phyloP scores from a whole-genome alignment of 2,888 invertebrate species.

The Salticus scenicus region DNA sequence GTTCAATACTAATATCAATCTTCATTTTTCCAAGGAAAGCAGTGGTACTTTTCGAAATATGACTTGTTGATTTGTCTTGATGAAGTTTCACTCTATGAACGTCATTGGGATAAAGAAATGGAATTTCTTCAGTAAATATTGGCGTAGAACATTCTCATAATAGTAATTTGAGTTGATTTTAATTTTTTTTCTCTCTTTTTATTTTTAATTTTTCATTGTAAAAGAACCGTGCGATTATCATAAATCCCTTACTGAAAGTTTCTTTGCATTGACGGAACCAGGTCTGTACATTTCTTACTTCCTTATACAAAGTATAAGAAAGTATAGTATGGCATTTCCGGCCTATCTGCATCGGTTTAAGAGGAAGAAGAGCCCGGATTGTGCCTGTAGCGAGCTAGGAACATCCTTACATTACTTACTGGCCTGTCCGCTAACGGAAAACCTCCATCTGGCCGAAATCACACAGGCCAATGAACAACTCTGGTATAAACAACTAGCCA shows the following conservation, averaged over 20 bases:
- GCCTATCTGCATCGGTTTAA: too few relatives aligned
- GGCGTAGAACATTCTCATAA: background rate
- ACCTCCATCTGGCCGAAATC: too few relatives aligned
- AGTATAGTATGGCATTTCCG: too few relatives aligned
- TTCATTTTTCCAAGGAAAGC: background rate
- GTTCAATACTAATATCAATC: background rate
- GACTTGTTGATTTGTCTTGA: slow-evolving; percentile 9
- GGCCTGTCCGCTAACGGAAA: too few relatives aligned
- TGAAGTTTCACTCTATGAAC: background rate
- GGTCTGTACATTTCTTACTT: background rate
- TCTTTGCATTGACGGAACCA: slow-evolving; percentile 11
- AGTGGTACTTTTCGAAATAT: background rate
- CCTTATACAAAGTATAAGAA: too few relatives aligned
- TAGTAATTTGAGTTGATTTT: background rate
- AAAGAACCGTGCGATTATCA: background rate
- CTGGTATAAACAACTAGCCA: too few relatives aligned
- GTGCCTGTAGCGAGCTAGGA: too few relatives aligned
- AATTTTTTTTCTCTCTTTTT: background rate
- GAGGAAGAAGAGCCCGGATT: too few relatives aligned
- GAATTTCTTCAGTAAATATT: background rate
- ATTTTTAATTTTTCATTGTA: slow-evolving; percentile 4
- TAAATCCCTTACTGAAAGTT: slow-evolving; percentile 13
- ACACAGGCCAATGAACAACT: too few relatives aligned
- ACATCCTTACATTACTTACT: too few relatives aligned
- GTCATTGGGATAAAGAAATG: background rate